Percentiles rank a stretch among this genome's conserved stretches.
These are phyloP conservation scores for Thaumatotibia leucotreta DNA, from an alignment of 1,140 invertebrate species.

Conservation along the genomic window DNA sequence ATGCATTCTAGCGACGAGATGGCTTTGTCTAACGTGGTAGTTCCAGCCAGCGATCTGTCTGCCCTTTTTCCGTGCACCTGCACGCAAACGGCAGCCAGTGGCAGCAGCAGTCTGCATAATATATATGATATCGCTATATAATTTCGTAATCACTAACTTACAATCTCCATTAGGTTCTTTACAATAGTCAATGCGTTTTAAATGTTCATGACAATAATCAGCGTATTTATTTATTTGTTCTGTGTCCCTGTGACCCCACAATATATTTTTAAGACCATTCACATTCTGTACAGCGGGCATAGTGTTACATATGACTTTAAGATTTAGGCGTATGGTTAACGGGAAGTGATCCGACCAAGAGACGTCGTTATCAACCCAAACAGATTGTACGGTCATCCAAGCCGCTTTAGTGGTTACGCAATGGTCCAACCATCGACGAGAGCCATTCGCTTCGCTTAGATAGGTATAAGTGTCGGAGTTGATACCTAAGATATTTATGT, in stretches of 20 bases:
- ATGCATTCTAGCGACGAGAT: background rate
- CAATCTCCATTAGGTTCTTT: too few relatives aligned
- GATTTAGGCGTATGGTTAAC: background rate
- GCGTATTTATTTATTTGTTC: background rate
- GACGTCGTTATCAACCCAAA: background rate
- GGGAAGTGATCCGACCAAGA: background rate
- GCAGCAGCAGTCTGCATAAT: too few relatives aligned
- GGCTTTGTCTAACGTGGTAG: background rate
- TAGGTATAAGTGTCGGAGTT: background rate
- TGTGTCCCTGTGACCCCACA: background rate
- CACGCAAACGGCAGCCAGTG: too few relatives aligned
- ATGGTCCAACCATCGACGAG: background rate
- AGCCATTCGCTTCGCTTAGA: background rate
- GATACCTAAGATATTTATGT: background rate
- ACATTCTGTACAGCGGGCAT: background rate
- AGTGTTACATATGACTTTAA: background rate
- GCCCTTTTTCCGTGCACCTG: too few relatives aligned
- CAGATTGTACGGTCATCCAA: background rate
- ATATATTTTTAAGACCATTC: background rate
- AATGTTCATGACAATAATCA: background rate
- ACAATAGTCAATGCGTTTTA: background rate
- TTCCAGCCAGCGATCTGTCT: background rate
- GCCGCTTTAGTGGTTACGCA: background rate
- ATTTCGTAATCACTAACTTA: too few relatives aligned
- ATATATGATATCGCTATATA: too few relatives aligned